phyloP scores from a whole-genome alignment of 1,140 invertebrate genomes.

The Oreohelix idahoensis region DNA sequence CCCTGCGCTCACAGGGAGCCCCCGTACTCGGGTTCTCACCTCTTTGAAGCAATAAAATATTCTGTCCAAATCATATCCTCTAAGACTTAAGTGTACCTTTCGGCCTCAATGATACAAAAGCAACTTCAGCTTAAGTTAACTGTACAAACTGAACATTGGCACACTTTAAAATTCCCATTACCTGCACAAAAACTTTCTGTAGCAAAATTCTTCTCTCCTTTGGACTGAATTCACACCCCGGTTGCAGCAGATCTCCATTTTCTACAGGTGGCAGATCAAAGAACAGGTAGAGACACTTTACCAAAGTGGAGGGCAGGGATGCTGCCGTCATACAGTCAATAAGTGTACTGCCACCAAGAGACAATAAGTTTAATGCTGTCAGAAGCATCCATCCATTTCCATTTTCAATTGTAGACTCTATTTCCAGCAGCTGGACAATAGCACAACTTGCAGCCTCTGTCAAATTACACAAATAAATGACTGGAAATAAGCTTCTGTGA shows the following conservation, averaged over 20 bases:
- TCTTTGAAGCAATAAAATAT: too few species aligned
- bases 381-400: slow-evolving; percentile 97
- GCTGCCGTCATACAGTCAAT: slow-evolving; percentile 90
- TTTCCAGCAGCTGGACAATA: slow-evolving; percentile 95
- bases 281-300: slow-evolving; percentile 98
- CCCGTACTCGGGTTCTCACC: too few species aligned
- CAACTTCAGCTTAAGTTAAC: too few species aligned
- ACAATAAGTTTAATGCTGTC: slow-evolving; percentile 87
- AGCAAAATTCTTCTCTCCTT: slow-evolving; percentile 91
- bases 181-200: slow-evolving; percentile 97
- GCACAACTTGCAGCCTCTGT: slow-evolving; percentile 92
- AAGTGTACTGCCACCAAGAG: slow-evolving; percentile 77
- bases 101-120: too few species aligned
- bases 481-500: too few species aligned
- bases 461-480: slow-evolving; percentile 29
- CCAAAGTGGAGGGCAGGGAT: slow-evolving; percentile 95
- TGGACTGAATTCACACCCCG: slow-evolving; percentile 88
- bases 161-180: slow-evolving; percentile 66
- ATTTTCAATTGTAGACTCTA: slow-evolving; percentile 83
- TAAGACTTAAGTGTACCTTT: too few species aligned
- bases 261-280: slow-evolving; percentile 90
- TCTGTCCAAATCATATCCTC: too few species aligned
- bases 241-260: slow-evolving; percentile 79
- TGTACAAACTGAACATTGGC: too few species aligned
- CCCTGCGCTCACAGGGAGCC: too few species aligned